Conservation (phyloP, 2,113 vertebrate species). For the Corythaixoides concolor region DNA sequence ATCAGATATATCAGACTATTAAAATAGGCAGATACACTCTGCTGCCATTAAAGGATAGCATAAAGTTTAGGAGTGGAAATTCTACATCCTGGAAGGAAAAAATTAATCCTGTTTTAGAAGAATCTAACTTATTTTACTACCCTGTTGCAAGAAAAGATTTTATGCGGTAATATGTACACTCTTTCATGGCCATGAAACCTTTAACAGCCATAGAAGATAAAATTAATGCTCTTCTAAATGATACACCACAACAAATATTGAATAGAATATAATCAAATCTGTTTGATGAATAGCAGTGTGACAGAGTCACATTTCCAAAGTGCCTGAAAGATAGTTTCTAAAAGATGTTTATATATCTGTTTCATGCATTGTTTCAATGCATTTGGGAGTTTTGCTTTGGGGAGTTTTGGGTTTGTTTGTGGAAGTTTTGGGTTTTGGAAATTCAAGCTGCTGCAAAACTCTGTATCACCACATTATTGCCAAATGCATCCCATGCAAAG, state of each 20-base stretch:
- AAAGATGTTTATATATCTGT: neutral
- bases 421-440: neutral
- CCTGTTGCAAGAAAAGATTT: neutral
- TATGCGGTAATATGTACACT: rapidly evolving
- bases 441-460: neutral
- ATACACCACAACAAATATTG: neutral
- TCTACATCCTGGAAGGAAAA: neutral
- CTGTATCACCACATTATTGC: rapidly evolving
- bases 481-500: neutral
- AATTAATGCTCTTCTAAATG: neutral
- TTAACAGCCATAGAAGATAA: neutral
- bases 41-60: neutral
- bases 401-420: neutral
- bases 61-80: neutral
- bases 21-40: neutral
- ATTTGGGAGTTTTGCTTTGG: neutral
- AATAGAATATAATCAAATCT: neutral
- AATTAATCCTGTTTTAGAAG: neutral
- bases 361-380: neutral
- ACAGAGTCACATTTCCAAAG: neutral
- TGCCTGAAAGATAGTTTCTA: neutral
- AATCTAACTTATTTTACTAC: neutral
- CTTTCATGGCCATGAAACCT: neutral
- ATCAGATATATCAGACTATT: neutral
- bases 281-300: neutral